These are phyloP conservation scores for Phyllopteryx taeniolatus DNA, from an alignment of 2,113 vertebrate genomes.

Conservation along the genomic window DNA sequence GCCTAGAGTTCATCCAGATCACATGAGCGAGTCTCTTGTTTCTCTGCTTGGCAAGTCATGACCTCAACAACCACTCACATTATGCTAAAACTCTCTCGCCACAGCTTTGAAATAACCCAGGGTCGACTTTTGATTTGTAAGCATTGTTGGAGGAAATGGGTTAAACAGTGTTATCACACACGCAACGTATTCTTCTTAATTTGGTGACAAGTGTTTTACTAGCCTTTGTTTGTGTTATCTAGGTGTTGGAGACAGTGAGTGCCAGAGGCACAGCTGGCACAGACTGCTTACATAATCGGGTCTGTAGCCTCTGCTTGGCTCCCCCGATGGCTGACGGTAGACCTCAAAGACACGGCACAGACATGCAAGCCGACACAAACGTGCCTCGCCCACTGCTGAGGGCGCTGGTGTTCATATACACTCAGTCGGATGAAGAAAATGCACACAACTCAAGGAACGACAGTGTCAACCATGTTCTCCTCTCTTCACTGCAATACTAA, in stretches of 20 bases:
- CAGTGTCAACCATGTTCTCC: constrained; percentile 14
- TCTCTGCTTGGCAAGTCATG: neutral
- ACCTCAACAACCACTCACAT: constrained; percentile 19
- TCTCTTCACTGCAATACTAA: constrained; percentile 20
- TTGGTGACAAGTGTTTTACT: constrained; percentile 11
- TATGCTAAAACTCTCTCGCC: constrained; percentile 12
- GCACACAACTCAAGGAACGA: constrained; percentile 23
- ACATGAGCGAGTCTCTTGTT: neutral
- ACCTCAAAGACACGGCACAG: constrained; percentile 39
- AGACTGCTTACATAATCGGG: constrained; percentile 67
- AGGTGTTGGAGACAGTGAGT: constrained; percentile 43
- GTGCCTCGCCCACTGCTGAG: constrained; percentile 46
- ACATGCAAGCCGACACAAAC: constrained; percentile 34
- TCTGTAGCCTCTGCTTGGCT: constrained; percentile 57
- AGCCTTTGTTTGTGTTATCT: constrained; percentile 19
- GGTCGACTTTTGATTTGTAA: constrained; percentile 18
- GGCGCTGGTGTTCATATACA: constrained; percentile 25
- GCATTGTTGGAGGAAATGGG: constrained; percentile 20
- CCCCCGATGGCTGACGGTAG: constrained; percentile 55
- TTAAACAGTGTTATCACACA: constrained; percentile 10
- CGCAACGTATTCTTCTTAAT: constrained; percentile 9
- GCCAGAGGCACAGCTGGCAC: constrained; percentile 65
- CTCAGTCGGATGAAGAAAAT: neutral
- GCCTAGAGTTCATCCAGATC: constrained; percentile 22
- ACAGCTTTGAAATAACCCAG: constrained; percentile 16